Conservation (phyloP, 2,888 invertebrate genomes). For the Pyrgus malvae region DNA sequence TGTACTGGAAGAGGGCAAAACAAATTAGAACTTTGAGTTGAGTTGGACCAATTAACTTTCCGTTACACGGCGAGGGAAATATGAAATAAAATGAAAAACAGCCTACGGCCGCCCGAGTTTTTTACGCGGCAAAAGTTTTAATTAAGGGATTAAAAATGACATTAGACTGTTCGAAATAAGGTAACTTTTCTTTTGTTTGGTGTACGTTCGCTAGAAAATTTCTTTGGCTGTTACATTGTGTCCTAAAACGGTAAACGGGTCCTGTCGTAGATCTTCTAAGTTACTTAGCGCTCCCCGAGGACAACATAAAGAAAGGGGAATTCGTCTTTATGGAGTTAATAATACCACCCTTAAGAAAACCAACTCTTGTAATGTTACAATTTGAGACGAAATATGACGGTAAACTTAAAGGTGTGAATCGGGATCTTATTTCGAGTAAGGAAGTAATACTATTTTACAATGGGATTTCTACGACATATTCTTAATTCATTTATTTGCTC, state of each 20-base stretch:
- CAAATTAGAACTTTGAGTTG: slow-evolving; percentile 76
- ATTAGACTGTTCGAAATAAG: slow-evolving; percentile 72
- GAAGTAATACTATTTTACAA: not conserved
- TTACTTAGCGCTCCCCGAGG: slow-evolving; percentile 40
- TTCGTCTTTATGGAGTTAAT: slow-evolving; percentile 29
- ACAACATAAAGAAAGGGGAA: slow-evolving; percentile 36
- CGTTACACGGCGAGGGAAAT: slow-evolving; percentile 75
- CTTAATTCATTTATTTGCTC: too few species aligned
- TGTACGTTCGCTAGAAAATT: slow-evolving; percentile 46
- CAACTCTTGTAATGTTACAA: slow-evolving; percentile 17
- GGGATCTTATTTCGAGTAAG: not conserved
- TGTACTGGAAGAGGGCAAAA: slow-evolving; percentile 66
- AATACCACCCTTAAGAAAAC: slow-evolving; percentile 28
- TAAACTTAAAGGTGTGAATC: not conserved
- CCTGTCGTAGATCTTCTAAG: slow-evolving; percentile 45
- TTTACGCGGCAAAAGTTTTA: slow-evolving; percentile 74
- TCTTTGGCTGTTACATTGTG: slow-evolving; percentile 43
- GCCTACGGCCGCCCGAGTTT: slow-evolving; percentile 60
- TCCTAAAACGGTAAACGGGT: slow-evolving; percentile 39
- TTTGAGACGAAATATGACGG: slow-evolving; percentile 5
- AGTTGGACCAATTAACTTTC: slow-evolving; percentile 80
- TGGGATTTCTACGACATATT: too few species aligned
- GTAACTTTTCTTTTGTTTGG: slow-evolving; percentile 67
- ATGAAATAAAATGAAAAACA: slow-evolving; percentile 78
- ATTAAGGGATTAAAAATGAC: slow-evolving; percentile 81